Evolutionary conservation across 2,888 invertebrate species (phyloP).

Genomic region (Catocala nupta): DNA sequence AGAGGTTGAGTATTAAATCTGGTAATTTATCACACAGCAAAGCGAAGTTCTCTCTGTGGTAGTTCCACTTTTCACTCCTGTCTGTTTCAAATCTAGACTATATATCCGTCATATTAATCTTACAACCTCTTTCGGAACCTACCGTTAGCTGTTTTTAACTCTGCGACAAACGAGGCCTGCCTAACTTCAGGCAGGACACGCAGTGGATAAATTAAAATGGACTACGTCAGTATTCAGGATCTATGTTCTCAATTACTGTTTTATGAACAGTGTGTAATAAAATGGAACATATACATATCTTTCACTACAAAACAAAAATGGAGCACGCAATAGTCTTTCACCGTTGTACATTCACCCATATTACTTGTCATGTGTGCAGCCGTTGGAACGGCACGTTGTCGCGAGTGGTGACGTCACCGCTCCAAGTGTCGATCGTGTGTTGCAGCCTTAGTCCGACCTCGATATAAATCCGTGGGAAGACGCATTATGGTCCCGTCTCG

Average conservation of each 20-base stretch:
- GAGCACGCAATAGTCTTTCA: slow-evolving; percentile 6
- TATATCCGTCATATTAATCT: too few species aligned
- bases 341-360: slow-evolving; percentile 10
- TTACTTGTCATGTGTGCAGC: slow-evolving; percentile 19
- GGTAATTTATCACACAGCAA: not conserved
- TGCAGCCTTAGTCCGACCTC: slow-evolving; percentile 60
- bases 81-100: not conserved
- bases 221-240: too few species aligned
- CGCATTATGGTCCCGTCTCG: slow-evolving; percentile 56
- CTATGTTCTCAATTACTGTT: too few species aligned
- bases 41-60: not conserved
- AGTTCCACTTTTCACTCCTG: too few species aligned
- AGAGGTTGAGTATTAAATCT: too few species aligned
- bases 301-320: not conserved
- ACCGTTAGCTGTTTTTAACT: too few species aligned
- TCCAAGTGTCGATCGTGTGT: slow-evolving; percentile 45
- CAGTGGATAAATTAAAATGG: too few species aligned
- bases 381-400: slow-evolving; percentile 3
- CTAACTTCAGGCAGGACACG: too few species aligned
- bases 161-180: too few species aligned
- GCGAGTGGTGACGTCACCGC: slow-evolving; percentile 18
- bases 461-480: slow-evolving; percentile 76
- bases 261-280: not conserved
- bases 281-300: not conserved
- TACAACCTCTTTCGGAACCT: too few species aligned